Conservation (phyloP, 1,140 invertebrate species). For the Condylostylus longicornis region DNA sequence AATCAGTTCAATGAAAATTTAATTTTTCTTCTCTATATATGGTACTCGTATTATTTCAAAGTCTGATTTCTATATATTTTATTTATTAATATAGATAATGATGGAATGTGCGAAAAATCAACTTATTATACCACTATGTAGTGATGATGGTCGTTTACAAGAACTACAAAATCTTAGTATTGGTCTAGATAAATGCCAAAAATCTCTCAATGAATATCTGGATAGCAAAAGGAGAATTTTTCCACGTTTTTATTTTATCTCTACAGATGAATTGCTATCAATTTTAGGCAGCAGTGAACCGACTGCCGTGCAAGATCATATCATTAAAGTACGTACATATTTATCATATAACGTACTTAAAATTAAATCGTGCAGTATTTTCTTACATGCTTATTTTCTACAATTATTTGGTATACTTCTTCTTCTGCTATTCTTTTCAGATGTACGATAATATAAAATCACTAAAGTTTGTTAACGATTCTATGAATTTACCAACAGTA, state of each 20-base stretch:
- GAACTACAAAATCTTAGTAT: constrained; percentile 57
- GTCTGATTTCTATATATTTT: too few relatives aligned
- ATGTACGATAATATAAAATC: constrained; percentile 84
- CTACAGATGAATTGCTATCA: constrained; percentile 77
- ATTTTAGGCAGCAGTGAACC: constrained; percentile 74
- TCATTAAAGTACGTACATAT: constrained; percentile 56
- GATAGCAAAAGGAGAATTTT: constrained; percentile 74
- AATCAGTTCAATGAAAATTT: too few relatives aligned
- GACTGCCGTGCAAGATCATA: constrained; percentile 70
- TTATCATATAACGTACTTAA: neutral
- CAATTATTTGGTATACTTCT: constrained; percentile 22
- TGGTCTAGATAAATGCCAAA: constrained; percentile 76
- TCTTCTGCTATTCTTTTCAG: constrained; percentile 29
- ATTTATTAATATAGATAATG: constrained; percentile 50
- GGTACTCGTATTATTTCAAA: too few relatives aligned
- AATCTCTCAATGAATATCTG: constrained; percentile 77
- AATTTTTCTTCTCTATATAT: too few relatives aligned
- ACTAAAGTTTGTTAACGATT: constrained; percentile 47
- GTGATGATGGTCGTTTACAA: constrained; percentile 48
- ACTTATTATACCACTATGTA: constrained; percentile 62
- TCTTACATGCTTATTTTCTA: constrained; percentile 1
- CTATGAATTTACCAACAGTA: constrained; percentile 44
- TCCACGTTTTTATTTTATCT: constrained; percentile 84
- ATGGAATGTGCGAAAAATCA: constrained; percentile 58
- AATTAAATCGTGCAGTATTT: neutral